Conservation (phyloP, 2,888 invertebrate species). For the Oligia strigilis region DNA sequence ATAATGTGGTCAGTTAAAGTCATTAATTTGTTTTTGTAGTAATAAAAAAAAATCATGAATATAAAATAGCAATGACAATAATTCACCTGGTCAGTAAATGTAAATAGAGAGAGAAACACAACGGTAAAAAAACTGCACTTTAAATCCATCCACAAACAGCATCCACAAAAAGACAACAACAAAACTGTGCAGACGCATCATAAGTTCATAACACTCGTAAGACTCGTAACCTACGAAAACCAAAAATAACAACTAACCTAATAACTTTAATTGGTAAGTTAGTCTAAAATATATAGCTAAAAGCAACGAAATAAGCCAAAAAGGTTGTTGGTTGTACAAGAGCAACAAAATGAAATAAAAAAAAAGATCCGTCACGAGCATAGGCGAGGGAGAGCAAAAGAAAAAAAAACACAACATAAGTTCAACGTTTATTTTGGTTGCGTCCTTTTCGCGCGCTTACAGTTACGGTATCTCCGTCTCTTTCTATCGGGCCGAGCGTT, state of each 20-base stretch:
- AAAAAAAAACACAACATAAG: constrained; percentile 88
- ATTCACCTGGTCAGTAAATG: not conserved
- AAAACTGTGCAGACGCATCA: constrained; percentile 65
- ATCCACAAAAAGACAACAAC: constrained; percentile 37
- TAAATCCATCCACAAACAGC: constrained; percentile 6
- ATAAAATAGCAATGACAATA: not conserved
- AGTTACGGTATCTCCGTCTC: constrained; percentile 75
- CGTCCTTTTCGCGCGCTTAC: constrained; percentile 78
- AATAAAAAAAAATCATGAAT: not conserved
- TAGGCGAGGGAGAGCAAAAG: constrained; percentile 90
- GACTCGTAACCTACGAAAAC: constrained; percentile 60
- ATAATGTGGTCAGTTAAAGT: not conserved
- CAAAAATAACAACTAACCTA: constrained; percentile 73
- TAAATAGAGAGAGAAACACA: not conserved
- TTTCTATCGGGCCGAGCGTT: constrained; percentile 86
- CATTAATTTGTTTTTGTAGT: not conserved
- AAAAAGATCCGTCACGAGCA: constrained; percentile 90
- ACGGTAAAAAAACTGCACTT: not conserved
- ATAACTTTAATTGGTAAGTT: constrained; percentile 80
- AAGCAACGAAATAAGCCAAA: constrained; percentile 89
- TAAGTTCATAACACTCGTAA: constrained; percentile 29
- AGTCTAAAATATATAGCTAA: constrained; percentile 88
- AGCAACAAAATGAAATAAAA: constrained; percentile 85
- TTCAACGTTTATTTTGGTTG: constrained; percentile 91
- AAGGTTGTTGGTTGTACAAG: constrained; percentile 82